Evolutionary conservation across 2,113 vertebrate genomes (phyloP), one percentile per base, ranked within the genome.

Genomic region (Xiphias gladius): DNA sequence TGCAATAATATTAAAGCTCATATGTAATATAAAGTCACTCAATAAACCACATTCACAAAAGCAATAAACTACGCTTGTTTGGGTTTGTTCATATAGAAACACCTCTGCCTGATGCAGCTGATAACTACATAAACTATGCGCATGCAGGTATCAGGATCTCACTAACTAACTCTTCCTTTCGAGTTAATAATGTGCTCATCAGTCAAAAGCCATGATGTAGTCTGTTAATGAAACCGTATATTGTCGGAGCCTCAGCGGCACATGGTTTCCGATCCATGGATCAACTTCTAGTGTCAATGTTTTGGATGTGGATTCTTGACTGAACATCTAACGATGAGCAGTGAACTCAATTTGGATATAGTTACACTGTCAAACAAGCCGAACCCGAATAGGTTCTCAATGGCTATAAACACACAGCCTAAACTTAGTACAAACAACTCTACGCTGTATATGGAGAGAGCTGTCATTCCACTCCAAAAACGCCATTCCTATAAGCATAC

Each of bases 1-100:
- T 58, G 67, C 22, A 66, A 79, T 68, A 73, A 81, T 82, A 88
- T 77, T 39, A 74, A 59, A 73, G 70, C 58, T 74, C 32, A 59
- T 57, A 50, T 79, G 43, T 0, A 48, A 69, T 75, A 67, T 14
- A 4, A 73, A 80, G 72, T 59, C 68, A 57, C 52, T 70, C 48
- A 24, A 81, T 50, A 65, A 63, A 58, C 11, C 28, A 58, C 43
- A 11, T 62, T 35, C 69, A 74, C 52, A 77, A 52, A 43, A 54
- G 55, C 37, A 19, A 1, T 2, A 10, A 6, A 2, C 41, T n/a
- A 0, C 26, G 8, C 13, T 6, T 6, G 32, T 35, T 35, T 35
- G 32, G 32, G 32, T 35, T 20, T 52, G 20, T 39, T 66, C 20
- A 12, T 5, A 57, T 1, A 54, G 35, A 78, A 71, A 75, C 46